A percentile compares a stretch with the other conserved stretches of the same genome.
These are phyloP conservation scores for Biston betularia DNA, from an alignment of 2,888 invertebrate species.

Conservation along the genomic window DNA sequence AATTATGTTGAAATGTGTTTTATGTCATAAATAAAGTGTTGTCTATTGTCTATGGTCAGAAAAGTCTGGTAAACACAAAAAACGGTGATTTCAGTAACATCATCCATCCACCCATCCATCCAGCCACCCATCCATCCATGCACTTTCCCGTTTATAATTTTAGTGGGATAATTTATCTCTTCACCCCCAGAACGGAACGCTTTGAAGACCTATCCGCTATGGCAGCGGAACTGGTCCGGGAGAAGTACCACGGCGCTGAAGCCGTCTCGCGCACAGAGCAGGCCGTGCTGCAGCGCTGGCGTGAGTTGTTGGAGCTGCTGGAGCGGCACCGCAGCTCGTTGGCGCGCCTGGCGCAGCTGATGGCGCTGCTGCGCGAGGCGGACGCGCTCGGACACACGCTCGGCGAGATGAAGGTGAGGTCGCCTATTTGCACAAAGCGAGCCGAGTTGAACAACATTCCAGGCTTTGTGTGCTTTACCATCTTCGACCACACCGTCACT, in stretches of 20 bases:
- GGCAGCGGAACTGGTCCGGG: slow-evolving; percentile 96
- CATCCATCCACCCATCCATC: too few species aligned
- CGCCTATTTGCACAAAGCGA: not conserved
- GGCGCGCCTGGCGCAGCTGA: slow-evolving; percentile 92
- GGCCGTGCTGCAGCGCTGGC: slow-evolving; percentile 95
- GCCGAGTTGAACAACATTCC: too few species aligned
- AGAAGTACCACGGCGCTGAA: slow-evolving; percentile 96
- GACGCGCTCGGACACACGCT: slow-evolving; percentile 95
- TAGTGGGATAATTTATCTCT: too few species aligned
- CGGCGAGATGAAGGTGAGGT: slow-evolving; percentile 90
- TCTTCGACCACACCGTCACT: too few species aligned
- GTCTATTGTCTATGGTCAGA: too few species aligned
- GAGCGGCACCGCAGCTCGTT: slow-evolving; percentile 93
- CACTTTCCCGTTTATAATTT: too few species aligned
- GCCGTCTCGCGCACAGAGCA: slow-evolving; percentile 89
- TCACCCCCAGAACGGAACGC: slow-evolving; percentile 90
- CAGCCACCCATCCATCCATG: too few species aligned
- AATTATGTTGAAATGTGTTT: too few species aligned
- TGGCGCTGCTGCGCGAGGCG: slow-evolving; percentile 96
- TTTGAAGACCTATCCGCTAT: slow-evolving; percentile 97
- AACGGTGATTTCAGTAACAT: too few species aligned
- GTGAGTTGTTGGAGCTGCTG: slow-evolving; percentile 92
- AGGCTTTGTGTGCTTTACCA: too few species aligned
- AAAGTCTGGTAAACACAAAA: too few species aligned
- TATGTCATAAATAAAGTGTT: too few species aligned